Evolutionary conservation across 2,113 vertebrate species (phyloP).

Genomic region (Hippoglossus stenolepis): DNA sequence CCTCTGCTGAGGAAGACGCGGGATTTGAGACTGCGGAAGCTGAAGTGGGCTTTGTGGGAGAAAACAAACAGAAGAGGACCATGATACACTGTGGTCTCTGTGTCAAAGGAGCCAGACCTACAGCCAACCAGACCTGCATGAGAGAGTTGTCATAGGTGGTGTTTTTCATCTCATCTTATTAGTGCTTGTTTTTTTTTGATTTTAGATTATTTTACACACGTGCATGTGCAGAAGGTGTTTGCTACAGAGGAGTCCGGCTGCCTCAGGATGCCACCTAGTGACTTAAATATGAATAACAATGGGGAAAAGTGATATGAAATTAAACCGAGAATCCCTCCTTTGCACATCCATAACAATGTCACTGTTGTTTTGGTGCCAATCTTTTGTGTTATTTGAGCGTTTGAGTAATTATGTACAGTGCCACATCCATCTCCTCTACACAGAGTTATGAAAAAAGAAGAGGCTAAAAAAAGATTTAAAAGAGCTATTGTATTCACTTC

Average conservation of each 20-base stretch:
- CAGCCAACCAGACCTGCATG: slow-evolving; percentile 77
- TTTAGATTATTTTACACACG: slow-evolving; percentile 70
- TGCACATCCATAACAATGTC: slow-evolving; percentile 61
- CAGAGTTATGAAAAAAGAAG: slow-evolving; percentile 42
- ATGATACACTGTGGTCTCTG: slow-evolving; percentile 68
- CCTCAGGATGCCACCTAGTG: slow-evolving; percentile 74
- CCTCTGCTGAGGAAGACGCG: slow-evolving; percentile 50
- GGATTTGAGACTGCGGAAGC: slow-evolving; percentile 54
- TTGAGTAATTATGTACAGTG: slow-evolving; percentile 62
- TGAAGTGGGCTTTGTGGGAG: slow-evolving; percentile 48
- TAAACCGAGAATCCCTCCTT: slow-evolving; percentile 46
- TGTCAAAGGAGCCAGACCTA: slow-evolving; percentile 70
- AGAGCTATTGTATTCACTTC: slow-evolving; percentile 63
- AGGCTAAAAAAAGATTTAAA: slow-evolving; percentile 61
- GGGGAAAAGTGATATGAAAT: slow-evolving; percentile 1
- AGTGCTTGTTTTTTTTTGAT: slow-evolving; percentile 77
- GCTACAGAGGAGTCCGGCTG: slow-evolving; percentile 50
- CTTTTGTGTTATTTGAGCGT: slow-evolving; percentile 60
- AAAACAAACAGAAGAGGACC: slow-evolving; percentile 49
- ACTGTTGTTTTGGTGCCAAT: slow-evolving; percentile 65
- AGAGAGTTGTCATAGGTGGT: slow-evolving; percentile 67
- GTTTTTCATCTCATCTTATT: slow-evolving; percentile 76
- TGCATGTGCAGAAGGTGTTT: slow-evolving; percentile 67
- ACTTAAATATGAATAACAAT: slow-evolving; percentile 53
- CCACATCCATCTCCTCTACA: slow-evolving; percentile 56